Evolutionary conservation across 1,140 invertebrate genomes (phyloP), one percentile per base, ranked within the genome.

Genomic region (Drosophila varians): DNA sequence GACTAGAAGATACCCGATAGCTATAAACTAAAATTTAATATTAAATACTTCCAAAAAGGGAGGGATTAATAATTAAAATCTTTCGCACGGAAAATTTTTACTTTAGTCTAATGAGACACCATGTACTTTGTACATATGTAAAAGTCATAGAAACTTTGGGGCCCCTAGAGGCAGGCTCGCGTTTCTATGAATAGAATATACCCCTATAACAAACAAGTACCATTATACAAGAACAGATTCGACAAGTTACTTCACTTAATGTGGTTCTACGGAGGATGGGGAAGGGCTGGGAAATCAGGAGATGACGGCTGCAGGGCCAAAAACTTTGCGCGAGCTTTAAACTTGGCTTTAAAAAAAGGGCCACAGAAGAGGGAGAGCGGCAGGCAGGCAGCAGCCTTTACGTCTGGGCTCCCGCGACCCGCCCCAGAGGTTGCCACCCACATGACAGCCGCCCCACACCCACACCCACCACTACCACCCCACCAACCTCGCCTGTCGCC

Each of bases 221-320:
- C 57, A 51, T 49, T 51, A 51, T 25, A 42, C 8, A 42, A 40
- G 45, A 49, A 65, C 65, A 74, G 70, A 62, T 84, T 78, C 64
- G 70, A 71, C 79, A 82, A 82, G 73, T 82, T 77, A 56, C 60
- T 68, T 61, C 34, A 82, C 68, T 72, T 72, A 72, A 60, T 60
- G 55, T 25, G 55, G 31, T 46, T 36, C 46, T 16, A 12, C 34
- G 8, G n/a, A 21, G 28, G 36, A 18, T 14, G 18, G 23, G 26
- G 4, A 3, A 25, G 31, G 21, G 23, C 7, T 23, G 14, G 26
- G 16, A 42, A 18, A 46, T 14, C 23, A 16, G 25, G 28, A n/a
- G 34, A 14, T 16, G 36, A 53, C 19, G 56, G 52, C 49, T 25
- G 52, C 40, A 25, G 61, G 57, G 47, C 54, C 28, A 34, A 34